These are phyloP conservation scores for Ceratotherium simum DNA, from an alignment of 2,113 vertebrate species.

Conservation along the genomic window DNA sequence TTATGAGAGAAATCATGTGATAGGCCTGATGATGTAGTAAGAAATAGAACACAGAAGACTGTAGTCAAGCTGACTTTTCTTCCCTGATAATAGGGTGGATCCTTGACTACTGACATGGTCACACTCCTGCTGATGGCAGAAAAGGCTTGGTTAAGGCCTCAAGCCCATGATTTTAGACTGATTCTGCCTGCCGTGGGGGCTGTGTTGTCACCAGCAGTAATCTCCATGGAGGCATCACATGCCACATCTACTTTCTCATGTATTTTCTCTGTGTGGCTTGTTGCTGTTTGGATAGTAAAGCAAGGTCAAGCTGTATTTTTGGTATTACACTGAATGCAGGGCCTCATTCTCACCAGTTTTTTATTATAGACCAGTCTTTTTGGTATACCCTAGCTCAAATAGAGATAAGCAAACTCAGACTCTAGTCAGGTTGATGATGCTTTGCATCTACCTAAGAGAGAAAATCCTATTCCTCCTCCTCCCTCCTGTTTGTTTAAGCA, in stretches of 20 bases:
- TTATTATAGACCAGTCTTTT: background rate
- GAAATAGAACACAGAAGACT: background rate
- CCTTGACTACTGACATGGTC: background rate
- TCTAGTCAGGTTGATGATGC: background rate
- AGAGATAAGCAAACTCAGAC: background rate
- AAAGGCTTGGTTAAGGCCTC: background rate
- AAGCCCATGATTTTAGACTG: background rate
- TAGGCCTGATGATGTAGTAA: background rate
- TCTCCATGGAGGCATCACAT: background rate
- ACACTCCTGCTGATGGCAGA: background rate
- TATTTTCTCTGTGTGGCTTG: background rate
- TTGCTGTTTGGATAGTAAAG: background rate
- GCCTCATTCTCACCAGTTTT: background rate
- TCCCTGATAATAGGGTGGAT: background rate
- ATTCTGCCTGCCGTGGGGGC: fast-evolving
- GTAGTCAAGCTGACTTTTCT: background rate
- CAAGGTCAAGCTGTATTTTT: background rate
- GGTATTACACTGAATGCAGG: background rate
- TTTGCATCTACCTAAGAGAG: background rate
- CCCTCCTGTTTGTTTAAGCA: background rate
- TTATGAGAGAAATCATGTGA: background rate
- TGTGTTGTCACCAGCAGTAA: background rate
- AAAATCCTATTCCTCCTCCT: background rate
- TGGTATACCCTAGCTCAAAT: background rate
- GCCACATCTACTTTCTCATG: background rate